Percentiles rank a stretch among this genome's conserved stretches.
phyloP scores from a whole-genome alignment of 2,113 vertebrate species.

The Ginglymostoma cirratum region DNA sequence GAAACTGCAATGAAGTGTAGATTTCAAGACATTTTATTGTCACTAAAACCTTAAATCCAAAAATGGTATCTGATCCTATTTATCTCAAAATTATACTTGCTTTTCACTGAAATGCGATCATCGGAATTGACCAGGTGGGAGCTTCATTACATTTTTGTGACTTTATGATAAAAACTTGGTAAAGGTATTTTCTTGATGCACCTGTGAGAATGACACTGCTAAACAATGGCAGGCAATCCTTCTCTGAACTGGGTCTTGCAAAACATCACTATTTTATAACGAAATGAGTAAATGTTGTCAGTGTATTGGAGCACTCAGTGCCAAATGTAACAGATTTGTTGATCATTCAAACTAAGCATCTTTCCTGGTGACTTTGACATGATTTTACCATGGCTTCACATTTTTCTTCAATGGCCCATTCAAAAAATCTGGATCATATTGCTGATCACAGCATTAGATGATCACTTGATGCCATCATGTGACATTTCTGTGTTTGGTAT shows the following conservation, averaged over 20 bases:
- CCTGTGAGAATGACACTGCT: neutral
- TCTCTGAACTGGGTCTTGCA: neutral
- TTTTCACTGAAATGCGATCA: neutral
- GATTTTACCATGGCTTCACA: neutral
- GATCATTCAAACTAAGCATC: neutral
- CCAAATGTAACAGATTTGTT: neutral
- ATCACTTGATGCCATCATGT: neutral
- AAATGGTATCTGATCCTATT: neutral
- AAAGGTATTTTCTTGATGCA: neutral
- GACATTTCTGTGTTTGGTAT: neutral
- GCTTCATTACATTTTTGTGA: neutral
- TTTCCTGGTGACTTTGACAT: neutral
- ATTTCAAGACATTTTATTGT: neutral
- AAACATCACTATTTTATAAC: neutral
- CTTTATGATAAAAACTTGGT: neutral
- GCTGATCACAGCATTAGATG: neutral
- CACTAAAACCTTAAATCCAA: neutral
- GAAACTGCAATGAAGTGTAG: neutral
- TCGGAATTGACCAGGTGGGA: neutral
- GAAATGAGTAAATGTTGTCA: slow-evolving; percentile 17
- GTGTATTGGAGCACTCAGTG: neutral
- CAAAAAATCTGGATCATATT: neutral
- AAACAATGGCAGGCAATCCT: neutral
- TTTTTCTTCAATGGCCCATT: neutral
- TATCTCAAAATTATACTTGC: neutral